Evolutionary conservation across 2,113 vertebrate species (phyloP), one percentile per base, ranked within the genome.

Genomic region (Oryzias woworae): DNA sequence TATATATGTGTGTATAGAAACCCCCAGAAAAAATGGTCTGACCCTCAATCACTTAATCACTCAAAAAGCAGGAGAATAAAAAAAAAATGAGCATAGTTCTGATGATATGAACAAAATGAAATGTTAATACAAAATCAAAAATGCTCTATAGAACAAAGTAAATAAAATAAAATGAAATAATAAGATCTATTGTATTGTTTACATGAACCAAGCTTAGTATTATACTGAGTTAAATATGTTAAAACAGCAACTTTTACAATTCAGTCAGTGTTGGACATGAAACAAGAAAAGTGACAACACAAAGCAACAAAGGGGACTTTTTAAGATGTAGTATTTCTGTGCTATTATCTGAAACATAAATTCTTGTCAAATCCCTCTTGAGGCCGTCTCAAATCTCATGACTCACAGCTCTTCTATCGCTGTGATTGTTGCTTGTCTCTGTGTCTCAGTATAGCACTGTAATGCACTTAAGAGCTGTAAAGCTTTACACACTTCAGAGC

Each of bases 331-430:
- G 47, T 22, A 10, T 42, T 44, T 66, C 24, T 22, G 50, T 58
- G 59, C 47, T 4, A 22, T 66, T 59, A 75, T 77, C 41, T 58
- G 45, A 66, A 53, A 62, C 65, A 44, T 71, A 52, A 83, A 77
- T 77, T 82, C 62, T 66, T 60, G 67, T 83, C 71, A 74, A 67
- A 80, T 86, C 69, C 36, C 85, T 43, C 54, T 77, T 65, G 71
- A 74, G 73, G 80, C 80, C 65, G 53, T 73, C 63, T 80, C 70
- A 66, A 74, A 75, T 45, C 65, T 77, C 81, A 81, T 86, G 81
- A 85, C 59, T 81, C 67, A 71, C 42, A 64, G 55, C 65, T 78
- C 63, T 44, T 68, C n/a, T 47, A 16, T 50, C 54, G 42, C 22
- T 78, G 58, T 44, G 69, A 73, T 80, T 68, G 58, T 74, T 74